A percentile compares a stretch with the other conserved stretches of the same genome.
These are phyloP conservation scores for Thymelicus sylvestris DNA, from an alignment of 2,888 invertebrate species.

Conservation along the genomic window DNA sequence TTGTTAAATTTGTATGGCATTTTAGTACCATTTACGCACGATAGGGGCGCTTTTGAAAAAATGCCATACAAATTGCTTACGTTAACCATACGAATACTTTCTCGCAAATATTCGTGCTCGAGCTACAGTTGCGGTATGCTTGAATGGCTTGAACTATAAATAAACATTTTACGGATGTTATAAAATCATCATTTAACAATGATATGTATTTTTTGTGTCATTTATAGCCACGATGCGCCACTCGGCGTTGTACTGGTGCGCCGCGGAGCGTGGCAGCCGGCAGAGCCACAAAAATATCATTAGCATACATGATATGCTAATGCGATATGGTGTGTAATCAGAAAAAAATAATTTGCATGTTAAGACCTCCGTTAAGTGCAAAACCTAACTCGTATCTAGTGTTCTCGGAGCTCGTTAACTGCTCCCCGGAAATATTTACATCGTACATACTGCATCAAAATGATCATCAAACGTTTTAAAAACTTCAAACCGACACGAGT, in stretches of 20 bases:
- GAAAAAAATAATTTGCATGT: constrained; percentile 32
- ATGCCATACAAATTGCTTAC: no score
- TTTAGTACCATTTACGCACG: no score
- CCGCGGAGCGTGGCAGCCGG: constrained; percentile 2
- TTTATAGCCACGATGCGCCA: no score
- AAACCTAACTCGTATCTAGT: constrained; percentile 21
- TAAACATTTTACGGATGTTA: no score
- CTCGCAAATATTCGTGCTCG: no score
- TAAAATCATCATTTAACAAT: no score
- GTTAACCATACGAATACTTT: no score
- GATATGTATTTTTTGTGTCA: no score
- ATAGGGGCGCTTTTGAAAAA: no score
- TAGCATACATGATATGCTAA: constrained; percentile 17
- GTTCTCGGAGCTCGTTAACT: constrained; percentile 7
- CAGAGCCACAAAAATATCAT: not conserved
- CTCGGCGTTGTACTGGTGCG: not conserved
- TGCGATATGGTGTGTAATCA: constrained; percentile 12
- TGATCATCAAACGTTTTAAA: not conserved
- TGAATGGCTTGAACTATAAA: no score
- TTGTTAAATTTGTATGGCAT: no score
- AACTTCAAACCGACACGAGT: not conserved
- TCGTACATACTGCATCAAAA: not conserved
- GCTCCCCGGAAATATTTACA: not conserved
- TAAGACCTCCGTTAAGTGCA: constrained; percentile 20
- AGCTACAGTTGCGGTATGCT: no score